Percentiles rank a stretch among this genome's conserved stretches.
Evolutionary conservation across 2,888 invertebrate genomes (phyloP).

Genomic region (Sussaba pulchella): DNA sequence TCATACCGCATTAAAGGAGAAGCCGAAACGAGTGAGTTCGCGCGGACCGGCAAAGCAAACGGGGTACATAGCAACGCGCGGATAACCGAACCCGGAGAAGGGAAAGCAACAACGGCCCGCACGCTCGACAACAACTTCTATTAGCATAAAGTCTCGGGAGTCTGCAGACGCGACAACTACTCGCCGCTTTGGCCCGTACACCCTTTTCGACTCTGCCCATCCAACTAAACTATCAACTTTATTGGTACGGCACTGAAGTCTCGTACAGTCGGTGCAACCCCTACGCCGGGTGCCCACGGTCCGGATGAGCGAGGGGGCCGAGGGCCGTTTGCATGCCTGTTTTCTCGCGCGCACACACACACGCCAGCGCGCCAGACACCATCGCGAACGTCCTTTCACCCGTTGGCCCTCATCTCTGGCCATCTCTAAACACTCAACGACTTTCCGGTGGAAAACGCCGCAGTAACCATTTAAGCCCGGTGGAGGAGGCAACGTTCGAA

Average conservation of each 20-base stretch:
- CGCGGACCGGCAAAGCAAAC: slow-evolving; percentile 32
- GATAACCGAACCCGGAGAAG: slow-evolving; percentile 37
- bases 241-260: slow-evolving; percentile 72
- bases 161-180: slow-evolving; percentile 77
- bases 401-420: slow-evolving; percentile 23
- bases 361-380: slow-evolving; percentile 3
- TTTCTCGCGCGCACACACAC: slow-evolving; percentile 4
- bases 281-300: slow-evolving; percentile 14
- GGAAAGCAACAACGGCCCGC: slow-evolving; percentile 58
- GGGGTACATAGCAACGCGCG: slow-evolving; percentile 6
- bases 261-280: slow-evolving; percentile 40
- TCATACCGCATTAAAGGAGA: slow-evolving; percentile 36
- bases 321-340: slow-evolving; percentile 26
- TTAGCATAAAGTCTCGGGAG: slow-evolving; percentile 79
- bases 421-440: slow-evolving; percentile 38
- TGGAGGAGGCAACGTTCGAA: slow-evolving; percentile 25
- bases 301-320: not conserved
- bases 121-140: slow-evolving; percentile 76
- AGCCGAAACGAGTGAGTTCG: slow-evolving; percentile 45
- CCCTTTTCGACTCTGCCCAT: slow-evolving; percentile 54
- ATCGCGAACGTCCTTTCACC: slow-evolving; percentile 53
- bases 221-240: slow-evolving; percentile 78
- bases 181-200: slow-evolving; percentile 65
- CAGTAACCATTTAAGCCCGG: slow-evolving; percentile 15
- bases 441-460: slow-evolving; percentile 21